Conservation (phyloP, 2,113 vertebrate species). For the Boleophthalmus pectinirostris region DNA sequence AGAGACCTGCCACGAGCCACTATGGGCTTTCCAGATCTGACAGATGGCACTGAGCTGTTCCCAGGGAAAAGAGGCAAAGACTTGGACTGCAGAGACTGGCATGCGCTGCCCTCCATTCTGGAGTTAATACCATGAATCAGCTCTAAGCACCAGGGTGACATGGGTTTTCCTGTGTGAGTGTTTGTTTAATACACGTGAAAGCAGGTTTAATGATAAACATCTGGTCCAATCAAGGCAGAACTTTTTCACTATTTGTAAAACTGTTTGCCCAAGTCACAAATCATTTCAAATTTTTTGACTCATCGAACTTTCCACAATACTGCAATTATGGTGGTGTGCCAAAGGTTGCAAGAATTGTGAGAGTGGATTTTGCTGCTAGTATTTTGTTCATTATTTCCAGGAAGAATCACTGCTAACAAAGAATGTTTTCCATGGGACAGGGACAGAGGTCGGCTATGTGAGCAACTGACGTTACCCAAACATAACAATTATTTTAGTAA, state of each 20-base stretch:
- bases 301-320: not conserved
- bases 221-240: not conserved
- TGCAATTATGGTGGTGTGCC: not conserved
- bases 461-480: too few species aligned
- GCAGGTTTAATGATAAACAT: not conserved
- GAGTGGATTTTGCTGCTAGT: not conserved
- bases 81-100: constrained; percentile 23
- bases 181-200: constrained; percentile 13
- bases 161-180: constrained; percentile 15
- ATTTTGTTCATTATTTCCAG: not conserved
- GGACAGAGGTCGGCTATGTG: too few species aligned
- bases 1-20: constrained; percentile 63
- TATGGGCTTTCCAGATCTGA: constrained; percentile 65
- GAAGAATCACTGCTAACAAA: not conserved
- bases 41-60: constrained; percentile 72
- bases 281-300: too few species aligned
- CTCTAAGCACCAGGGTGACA: constrained; percentile 42
- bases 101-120: constrained; percentile 14
- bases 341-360: not conserved
- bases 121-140: constrained; percentile 58
- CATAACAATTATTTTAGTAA: too few species aligned
- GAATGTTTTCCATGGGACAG: too few species aligned
- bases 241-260: not conserved
- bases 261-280: too few species aligned
- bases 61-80: constrained; percentile 39